These are phyloP conservation scores for Ophonus ardosiacus DNA, from an alignment of 2,888 invertebrate species.

Conservation along the genomic window DNA sequence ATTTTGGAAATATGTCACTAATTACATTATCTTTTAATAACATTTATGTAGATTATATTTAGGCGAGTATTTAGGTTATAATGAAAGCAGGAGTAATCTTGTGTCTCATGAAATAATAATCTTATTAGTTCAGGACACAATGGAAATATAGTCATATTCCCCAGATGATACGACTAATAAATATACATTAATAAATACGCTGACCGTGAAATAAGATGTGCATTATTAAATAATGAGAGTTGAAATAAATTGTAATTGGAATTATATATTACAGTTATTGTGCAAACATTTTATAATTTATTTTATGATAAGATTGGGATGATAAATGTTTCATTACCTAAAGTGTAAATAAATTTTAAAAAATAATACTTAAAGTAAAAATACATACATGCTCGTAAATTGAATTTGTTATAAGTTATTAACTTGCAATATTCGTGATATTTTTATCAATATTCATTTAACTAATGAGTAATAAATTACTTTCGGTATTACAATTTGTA, in stretches of 20 bases:
- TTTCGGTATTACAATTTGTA: too few relatives aligned
- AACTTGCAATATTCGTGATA: too few relatives aligned
- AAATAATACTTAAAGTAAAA: too few relatives aligned
- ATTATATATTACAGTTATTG: not conserved
- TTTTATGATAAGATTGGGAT: not conserved
- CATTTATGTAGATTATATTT: too few relatives aligned
- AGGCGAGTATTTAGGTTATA: not conserved
- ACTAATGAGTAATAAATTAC: too few relatives aligned
- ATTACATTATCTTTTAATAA: not conserved
- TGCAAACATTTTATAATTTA: not conserved
- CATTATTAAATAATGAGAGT: slow-evolving; percentile 23
- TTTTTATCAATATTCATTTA: too few relatives aligned
- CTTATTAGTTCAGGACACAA: not conserved
- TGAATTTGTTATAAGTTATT: too few relatives aligned
- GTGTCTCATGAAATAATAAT: not conserved
- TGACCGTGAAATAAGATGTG: not conserved
- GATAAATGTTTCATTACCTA: not conserved
- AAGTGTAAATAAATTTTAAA: too few relatives aligned
- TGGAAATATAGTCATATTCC: not conserved
- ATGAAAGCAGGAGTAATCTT: not conserved
- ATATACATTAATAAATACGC: not conserved
- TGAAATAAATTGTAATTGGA: too few relatives aligned
- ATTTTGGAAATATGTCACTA: not conserved
- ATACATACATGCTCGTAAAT: too few relatives aligned
- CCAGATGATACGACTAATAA: not conserved